phyloP scores from a whole-genome alignment of 2,888 invertebrate genomes.

The Microplitis manilae region DNA sequence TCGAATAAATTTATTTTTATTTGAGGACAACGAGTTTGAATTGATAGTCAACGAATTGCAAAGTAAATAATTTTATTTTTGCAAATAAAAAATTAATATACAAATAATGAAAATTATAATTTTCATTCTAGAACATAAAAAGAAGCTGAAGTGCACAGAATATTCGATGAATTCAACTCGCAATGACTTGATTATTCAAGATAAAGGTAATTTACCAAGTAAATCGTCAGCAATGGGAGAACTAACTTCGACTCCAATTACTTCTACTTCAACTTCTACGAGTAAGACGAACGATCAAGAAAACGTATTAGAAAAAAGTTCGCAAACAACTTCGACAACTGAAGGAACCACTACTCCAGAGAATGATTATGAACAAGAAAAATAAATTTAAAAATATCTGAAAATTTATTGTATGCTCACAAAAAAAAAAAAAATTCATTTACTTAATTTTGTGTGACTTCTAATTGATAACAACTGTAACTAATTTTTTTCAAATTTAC shows the following conservation, averaged over 20 bases:
- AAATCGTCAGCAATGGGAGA: neutral
- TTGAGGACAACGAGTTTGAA: slow-evolving; percentile 47
- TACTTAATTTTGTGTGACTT: too few relatives aligned
- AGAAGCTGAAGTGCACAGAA: slow-evolving; percentile 23
- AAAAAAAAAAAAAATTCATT: neutral
- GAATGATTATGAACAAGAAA: slow-evolving; percentile 18
- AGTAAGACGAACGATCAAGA: neutral
- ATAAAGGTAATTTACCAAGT: neutral
- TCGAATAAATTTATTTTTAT: slow-evolving; percentile 53
- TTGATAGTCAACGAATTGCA: slow-evolving; percentile 46
- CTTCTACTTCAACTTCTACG: neutral
- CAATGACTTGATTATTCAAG: neutral
- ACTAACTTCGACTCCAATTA: neutral
- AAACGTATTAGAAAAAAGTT: neutral
- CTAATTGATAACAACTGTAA: too few relatives aligned
- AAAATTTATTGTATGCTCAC: neutral
- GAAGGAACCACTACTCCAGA: neutral
- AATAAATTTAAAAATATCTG: neutral
- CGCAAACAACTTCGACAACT: neutral
- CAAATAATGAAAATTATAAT: neutral
- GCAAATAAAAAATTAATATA: neutral
- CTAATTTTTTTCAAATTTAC: too few relatives aligned
- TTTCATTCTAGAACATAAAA: slow-evolving; percentile 18
- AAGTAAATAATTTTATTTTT: slow-evolving; percentile 54
- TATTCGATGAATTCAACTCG: neutral